Evolutionary conservation across 1,140 invertebrate genomes (phyloP), one percentile per base, ranked within the genome.

Genomic region (Charaxes varanes): DNA sequence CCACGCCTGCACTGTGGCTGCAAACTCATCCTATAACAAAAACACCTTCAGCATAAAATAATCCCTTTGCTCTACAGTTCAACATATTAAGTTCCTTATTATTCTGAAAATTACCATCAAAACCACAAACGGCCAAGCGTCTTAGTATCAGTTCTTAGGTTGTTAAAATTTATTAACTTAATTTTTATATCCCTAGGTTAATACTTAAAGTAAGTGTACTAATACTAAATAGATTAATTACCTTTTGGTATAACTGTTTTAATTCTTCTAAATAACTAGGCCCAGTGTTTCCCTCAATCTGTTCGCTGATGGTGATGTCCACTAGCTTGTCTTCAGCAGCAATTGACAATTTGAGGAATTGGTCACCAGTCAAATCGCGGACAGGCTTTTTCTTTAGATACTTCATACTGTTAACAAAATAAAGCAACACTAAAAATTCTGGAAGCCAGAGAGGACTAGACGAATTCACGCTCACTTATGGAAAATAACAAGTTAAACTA

Each of bases 341-440:
- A 55, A 95, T 91, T 0, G 86, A 63, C 11, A 97, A 68, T 62
- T 94, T 92, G 1, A 99, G 84, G 79, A 93, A 99, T 66, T 98
- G 94, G 55, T 99, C 97, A 1, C 92, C 92, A 3, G 90, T 88
- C 4, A 99, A 84, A 72, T 98, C 94, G 5, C 91, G 86, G 0
- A 99, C 94, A 0, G 97, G 97, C 73, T 99, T 99, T 62, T 96
- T 93, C 63, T 94, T 95, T 4, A 99, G 60, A 73, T 98, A 99
- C 63, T 99, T 99, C 87, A 98, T 90, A 2, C 88, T 88, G 72
- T 18, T 3, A 24, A 41, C n/a, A 32, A 18, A 6, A 16, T 2
- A 22, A 3, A 2, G 10, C 10, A n/a, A 22, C 18, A 19, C 18
- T 19, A 7, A n/a, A n/a, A n/a, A n/a, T n/a, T n/a, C n/a, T n/a